These are phyloP conservation scores for Thomomys bottae DNA, from an alignment of 2,113 vertebrate genomes.

Conservation along the genomic window DNA sequence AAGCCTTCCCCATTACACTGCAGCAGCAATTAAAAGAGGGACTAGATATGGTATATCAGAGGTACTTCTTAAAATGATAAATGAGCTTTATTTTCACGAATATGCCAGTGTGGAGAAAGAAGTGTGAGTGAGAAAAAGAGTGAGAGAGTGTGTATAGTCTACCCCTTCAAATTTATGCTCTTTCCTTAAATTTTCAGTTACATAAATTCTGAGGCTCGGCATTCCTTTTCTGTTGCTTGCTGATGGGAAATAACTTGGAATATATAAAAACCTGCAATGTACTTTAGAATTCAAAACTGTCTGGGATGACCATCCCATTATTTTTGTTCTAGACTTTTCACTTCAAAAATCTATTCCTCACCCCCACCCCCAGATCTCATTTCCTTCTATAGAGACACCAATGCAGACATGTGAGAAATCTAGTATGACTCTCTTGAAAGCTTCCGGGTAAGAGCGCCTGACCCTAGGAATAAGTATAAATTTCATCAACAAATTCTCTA, in stretches of 20 bases:
- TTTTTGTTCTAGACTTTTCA: constrained; percentile 55
- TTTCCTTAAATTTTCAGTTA: not conserved
- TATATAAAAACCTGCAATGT: constrained; percentile 53
- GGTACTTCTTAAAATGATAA: not conserved
- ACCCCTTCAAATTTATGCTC: not conserved
- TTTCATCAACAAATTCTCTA: constrained; percentile 20
- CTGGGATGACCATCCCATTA: constrained; percentile 37
- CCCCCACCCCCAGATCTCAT: constrained; percentile 18
- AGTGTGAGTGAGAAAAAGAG: no score
- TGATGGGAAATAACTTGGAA: not conserved
- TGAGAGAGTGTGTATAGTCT: no score
- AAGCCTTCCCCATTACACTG: not conserved
- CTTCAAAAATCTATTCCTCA: constrained; percentile 29
- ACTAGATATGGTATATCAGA: not conserved
- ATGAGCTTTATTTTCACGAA: not conserved
- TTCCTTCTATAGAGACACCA: constrained; percentile 49
- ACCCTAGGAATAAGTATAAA: not conserved
- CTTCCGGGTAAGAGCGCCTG: not conserved
- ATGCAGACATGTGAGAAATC: constrained; percentile 41
- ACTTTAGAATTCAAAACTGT: constrained; percentile 15
- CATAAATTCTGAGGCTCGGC: not conserved
- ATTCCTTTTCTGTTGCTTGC: not conserved
- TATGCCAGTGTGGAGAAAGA: no score
- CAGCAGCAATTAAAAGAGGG: not conserved
- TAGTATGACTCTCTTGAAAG: constrained; percentile 43